Conservation (phyloP, 53 echinoderm and acorn worm genomes). For the Zoroaster sp. region DNA sequence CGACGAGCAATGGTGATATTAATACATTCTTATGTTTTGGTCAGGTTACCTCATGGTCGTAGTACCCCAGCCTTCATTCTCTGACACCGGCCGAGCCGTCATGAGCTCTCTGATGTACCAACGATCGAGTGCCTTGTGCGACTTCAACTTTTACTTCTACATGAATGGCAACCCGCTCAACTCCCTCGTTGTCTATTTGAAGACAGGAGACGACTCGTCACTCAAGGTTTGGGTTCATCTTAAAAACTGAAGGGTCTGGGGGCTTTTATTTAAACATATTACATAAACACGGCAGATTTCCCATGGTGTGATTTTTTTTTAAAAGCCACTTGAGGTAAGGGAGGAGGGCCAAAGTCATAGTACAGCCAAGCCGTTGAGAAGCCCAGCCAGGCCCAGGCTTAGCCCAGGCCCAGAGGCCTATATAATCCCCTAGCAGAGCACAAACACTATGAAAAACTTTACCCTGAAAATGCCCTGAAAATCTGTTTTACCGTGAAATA, state of each 20-base stretch:
- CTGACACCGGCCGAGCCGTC: neutral
- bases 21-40: neutral
- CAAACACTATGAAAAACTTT: too few relatives aligned
- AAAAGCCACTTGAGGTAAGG: too few relatives aligned
- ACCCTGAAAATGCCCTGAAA: too few relatives aligned
- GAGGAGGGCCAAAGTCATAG: too few relatives aligned
- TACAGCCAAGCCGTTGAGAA: too few relatives aligned
- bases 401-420: too few relatives aligned
- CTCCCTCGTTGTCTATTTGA: slow-evolving; percentile 14
- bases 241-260: neutral
- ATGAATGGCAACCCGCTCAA: slow-evolving; percentile 64
- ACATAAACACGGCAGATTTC: too few relatives aligned
- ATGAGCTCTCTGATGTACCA: slow-evolving; percentile 27
- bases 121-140: slow-evolving; percentile 6
- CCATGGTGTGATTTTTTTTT: too few relatives aligned
- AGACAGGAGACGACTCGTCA: neutral
- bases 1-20: neutral
- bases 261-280: too few relatives aligned
- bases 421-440: too few relatives aligned
- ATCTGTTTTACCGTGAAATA: too few relatives aligned
- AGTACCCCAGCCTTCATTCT: neutral
- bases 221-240: neutral
- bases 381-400: too few relatives aligned
- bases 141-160: slow-evolving; percentile 64
- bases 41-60: slow-evolving; percentile 71